These are phyloP conservation scores for Oikopleura albicans DNA, from an alignment of 23 tunicate species.

Conservation along the genomic window DNA sequence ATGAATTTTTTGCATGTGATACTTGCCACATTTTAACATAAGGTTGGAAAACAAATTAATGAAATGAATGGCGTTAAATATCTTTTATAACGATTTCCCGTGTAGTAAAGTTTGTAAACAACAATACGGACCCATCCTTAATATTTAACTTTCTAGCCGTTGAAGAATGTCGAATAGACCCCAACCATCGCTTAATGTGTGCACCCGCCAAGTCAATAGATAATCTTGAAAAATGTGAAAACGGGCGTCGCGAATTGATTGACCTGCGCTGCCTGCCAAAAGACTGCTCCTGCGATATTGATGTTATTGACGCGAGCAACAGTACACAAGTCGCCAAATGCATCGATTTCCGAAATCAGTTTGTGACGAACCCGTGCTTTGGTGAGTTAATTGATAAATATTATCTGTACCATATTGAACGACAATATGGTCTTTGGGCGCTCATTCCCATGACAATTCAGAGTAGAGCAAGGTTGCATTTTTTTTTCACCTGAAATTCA, in stretches of 20 bases:
- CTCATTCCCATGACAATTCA: no score
- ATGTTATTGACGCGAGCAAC: background rate
- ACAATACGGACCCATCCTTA: no score
- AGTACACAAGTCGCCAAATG: background rate
- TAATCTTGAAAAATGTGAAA: background rate
- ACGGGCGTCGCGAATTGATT: slow-evolving; percentile 1
- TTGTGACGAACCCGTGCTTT: background rate
- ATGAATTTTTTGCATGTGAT: no score
- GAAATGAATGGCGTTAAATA: no score
- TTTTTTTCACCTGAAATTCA: no score
- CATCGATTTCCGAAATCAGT: background rate
- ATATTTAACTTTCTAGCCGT: background rate
- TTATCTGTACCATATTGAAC: no score
- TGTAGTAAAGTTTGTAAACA: no score
- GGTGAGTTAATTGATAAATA: background rate
- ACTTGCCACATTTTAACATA: no score
- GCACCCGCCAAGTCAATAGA: background rate
- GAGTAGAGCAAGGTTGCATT: no score
- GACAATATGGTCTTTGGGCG: no score
- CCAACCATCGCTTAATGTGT: background rate
- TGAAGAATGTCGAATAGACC: background rate
- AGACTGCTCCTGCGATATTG: slow-evolving; percentile 8
- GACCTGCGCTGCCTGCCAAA: background rate
- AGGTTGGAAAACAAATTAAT: no score
- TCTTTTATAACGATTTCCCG: no score